phyloP scores from a whole-genome alignment of 2,888 invertebrate genomes.

The Drosophila neonasuta region DNA sequence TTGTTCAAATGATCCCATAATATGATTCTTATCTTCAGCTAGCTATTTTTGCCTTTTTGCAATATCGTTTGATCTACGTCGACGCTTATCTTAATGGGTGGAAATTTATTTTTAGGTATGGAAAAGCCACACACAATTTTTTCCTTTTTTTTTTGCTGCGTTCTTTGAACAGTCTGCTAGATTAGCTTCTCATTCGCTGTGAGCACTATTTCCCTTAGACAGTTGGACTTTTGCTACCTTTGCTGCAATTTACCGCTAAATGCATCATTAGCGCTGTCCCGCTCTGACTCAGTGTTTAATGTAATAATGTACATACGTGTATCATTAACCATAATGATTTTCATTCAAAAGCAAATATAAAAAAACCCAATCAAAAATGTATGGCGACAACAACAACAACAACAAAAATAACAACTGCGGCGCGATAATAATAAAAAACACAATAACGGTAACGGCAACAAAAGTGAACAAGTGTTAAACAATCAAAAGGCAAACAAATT shows the following conservation, averaged over 20 bases:
- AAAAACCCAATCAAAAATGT: conserved; percentile 41
- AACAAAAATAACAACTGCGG: conserved; percentile 35
- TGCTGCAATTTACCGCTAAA: conserved; percentile 49
- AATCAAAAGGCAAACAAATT: conserved; percentile 55
- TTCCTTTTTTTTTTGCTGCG: background rate
- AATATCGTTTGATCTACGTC: conserved; percentile 1
- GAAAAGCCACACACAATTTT: background rate
- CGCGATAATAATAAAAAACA: conserved; percentile 53
- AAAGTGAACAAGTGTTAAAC: conserved; percentile 63
- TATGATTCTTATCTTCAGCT: background rate
- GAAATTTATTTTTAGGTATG: background rate
- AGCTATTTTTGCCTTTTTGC: background rate
- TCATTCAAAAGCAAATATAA: conserved; percentile 41
- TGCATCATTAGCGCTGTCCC: conserved; percentile 39
- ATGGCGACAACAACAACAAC: conserved; percentile 45
- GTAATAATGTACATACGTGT: background rate
- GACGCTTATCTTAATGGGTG: background rate
- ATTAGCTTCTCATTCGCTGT: background rate
- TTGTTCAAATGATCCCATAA: background rate
- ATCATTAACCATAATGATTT: conserved; percentile 39
- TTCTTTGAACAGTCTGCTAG: background rate
- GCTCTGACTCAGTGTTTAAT: conserved; percentile 19
- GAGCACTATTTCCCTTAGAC: background rate
- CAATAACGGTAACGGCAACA: conserved; percentile 18
- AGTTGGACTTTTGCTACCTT: conserved; percentile 19